These are phyloP conservation scores for Sebastes trivittatus DNA, from an alignment of 2,797 vertebrate genomes.

Conservation along the genomic window DNA sequence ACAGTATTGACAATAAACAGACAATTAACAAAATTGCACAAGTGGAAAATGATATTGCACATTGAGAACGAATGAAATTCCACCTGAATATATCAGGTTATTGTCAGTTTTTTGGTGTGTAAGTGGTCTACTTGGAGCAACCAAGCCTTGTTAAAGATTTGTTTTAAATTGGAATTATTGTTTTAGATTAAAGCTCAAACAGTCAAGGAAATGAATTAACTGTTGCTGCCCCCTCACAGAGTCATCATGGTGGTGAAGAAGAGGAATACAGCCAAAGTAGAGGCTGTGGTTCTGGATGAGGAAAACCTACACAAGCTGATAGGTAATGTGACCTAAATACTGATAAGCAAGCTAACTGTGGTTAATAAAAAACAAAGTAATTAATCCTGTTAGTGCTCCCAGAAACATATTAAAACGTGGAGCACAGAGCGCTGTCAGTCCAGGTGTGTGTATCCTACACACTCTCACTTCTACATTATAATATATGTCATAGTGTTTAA, in stretches of 20 bases:
- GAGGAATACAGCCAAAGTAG: constrained; percentile 88
- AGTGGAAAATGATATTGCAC: too few species aligned
- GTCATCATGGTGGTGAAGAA: constrained; percentile 88
- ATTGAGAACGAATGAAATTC: too few species aligned
- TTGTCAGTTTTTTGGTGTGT: too few species aligned
- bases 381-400: neutral
- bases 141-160: neutral
- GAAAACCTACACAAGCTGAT: constrained; percentile 82
- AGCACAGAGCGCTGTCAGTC: neutral
- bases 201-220: neutral
- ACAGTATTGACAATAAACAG: too few species aligned
- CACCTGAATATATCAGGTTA: too few species aligned
- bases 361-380: neutral
- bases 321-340: constrained; percentile 69
- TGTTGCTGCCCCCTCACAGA: constrained; percentile 13
- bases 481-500: neutral
- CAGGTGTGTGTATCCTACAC: neutral
- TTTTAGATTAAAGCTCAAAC: neutral
- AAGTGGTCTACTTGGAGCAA: too few species aligned
- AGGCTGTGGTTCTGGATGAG: constrained; percentile 83
- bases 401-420: neutral
- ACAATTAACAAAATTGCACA: too few species aligned
- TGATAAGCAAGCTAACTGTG: neutral
- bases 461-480: neutral
- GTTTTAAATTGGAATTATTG: neutral